Evolutionary conservation across 2,113 vertebrate genomes (phyloP), one percentile per base, ranked within the genome.

Genomic region (Rhinichthys klamathensis): DNA sequence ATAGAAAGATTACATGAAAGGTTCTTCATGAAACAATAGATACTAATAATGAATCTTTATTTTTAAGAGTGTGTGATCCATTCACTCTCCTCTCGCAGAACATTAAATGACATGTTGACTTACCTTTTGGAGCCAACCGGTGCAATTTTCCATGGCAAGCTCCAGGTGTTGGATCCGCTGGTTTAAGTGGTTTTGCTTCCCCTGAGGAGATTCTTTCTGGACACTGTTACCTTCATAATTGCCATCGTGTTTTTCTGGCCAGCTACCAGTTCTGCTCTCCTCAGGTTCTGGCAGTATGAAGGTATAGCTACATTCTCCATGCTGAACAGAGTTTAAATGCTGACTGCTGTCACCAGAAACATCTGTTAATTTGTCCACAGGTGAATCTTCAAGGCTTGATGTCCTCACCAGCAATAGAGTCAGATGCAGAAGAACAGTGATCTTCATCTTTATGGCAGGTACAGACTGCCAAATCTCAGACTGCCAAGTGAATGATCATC

Each of bases 81-180:
- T 13, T 85, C n/a, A 32, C 6, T 49, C 30, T 65, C 25, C 56
- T 54, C 51, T 7, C 25, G 4, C 75, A 18, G 6, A 4, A 27
- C 51, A 84, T 74, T 18, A 7, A 18, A 51, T 13, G 15, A 32
- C 15, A 21, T 6, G n/a, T 41, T 67, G 92, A 58, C 95, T 94
- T 95, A 97, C 96, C 94, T 95, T 96, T 91, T 96, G 95, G 83
- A 96, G 93, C 95, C 96, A 96, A 92, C 95, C 95, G 80, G 96
- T 97, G 87, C 96, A 96, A 91, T 96, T 96, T 93, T 96, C 95
- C 94, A 96, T 95, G 90, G 95, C 93, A 93, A 95, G 94, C 89
- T 97, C 96, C 94, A 96, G 94, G 90, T 95, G 95, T 85, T 96
- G 95, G 78, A 97, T 94, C 90, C 95, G 95, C 93, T 96, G 95